phyloP scores from a whole-genome alignment of 2,113 vertebrate genomes.

The Lagenorhynchus albirostris region DNA sequence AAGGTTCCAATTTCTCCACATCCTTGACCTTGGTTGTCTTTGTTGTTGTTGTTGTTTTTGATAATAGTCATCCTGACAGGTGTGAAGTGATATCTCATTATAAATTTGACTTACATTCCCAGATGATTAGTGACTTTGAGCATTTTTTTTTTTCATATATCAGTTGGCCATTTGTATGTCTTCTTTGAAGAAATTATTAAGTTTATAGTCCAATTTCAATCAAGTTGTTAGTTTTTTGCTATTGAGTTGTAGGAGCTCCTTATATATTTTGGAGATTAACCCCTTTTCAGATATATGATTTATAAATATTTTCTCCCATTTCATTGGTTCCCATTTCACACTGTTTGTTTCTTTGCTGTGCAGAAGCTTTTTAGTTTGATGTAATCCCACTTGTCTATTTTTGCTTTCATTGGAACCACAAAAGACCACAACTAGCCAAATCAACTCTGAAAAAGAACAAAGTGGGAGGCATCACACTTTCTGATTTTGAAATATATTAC shows the following conservation, averaged over 20 bases:
- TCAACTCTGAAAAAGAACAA: background rate
- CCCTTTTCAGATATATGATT: background rate
- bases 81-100: background rate
- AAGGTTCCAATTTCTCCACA: background rate
- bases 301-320: background rate
- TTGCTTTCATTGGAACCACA: background rate
- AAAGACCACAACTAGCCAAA: background rate
- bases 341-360: background rate
- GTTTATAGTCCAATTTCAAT: background rate
- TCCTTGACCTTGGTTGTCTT: background rate
- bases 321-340: background rate
- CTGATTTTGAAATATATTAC: background rate
- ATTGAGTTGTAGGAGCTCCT: background rate
- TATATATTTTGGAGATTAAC: background rate
- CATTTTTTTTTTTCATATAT: background rate
- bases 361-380: background rate
- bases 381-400: background rate
- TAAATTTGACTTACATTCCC: background rate
- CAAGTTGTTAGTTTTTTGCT: background rate
- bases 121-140: background rate
- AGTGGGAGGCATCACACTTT: background rate
- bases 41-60: background rate
- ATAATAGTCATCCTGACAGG: background rate
- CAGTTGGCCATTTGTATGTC: background rate
- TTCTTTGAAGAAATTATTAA: slow-evolving; percentile 7